Evolutionary conservation across 2,113 vertebrate genomes (phyloP), one percentile per base, ranked within the genome.

Genomic region (Seriola rivoliana): DNA sequence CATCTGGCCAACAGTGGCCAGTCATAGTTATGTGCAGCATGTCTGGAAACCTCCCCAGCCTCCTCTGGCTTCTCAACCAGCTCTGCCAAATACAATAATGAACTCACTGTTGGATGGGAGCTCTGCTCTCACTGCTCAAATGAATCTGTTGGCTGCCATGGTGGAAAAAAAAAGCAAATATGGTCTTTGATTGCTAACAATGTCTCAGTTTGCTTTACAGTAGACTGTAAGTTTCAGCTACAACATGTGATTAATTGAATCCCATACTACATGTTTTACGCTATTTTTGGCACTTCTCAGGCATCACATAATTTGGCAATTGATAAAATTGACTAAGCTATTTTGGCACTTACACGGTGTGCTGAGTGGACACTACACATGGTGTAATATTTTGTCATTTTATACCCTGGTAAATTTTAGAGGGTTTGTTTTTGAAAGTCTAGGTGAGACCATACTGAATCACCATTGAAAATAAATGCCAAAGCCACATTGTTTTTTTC

Each of bases 11-110:
- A 70, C n/a, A 52, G 40, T 21, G 46, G 63, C 50, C 64, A 85
- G 34, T 68, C 57, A 55, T 59, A 75, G 70, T 58, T 64, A 85
- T 88, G 84, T 62, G 40, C 21, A 52, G 60, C 65, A 85, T 83
- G 63, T 81, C 75, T 78, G 77, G 75, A 79, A 71, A 71, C 46
- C 29, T 79, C 62, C 55, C 52, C 12, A 23, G 40, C 23, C 21
- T 72, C 64, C 25, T 65, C 71, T 77, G 44, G 44, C 68, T 71
- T 78, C 64, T 64, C 60, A 32, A 13, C 6, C 12, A 0, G 0
- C 72, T 75, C 64, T 89, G 88, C 86, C 78, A 88, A 85, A 69
- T 13, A 84, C 68, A 89, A 82, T 78, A 79, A 71, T 78, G 66
- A 83, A 44, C 23, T 82, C 50, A 82, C 54, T 55, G 38, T 57